These are phyloP conservation scores for Pocillopora grandis DNA, from an alignment of 92 coral and sea anemone species.

Conservation along the genomic window DNA sequence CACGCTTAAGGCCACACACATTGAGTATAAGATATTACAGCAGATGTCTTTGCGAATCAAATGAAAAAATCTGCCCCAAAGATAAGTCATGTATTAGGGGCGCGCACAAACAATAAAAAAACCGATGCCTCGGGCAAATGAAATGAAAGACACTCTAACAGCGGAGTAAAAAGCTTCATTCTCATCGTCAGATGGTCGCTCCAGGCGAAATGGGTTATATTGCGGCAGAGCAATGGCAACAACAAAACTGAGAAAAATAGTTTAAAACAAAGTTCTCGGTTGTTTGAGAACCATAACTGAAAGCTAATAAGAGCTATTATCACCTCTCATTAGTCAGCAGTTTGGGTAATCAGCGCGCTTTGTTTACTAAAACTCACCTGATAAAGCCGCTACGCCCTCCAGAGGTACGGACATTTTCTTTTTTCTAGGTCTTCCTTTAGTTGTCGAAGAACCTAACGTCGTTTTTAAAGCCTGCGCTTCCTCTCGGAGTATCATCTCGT, in stretches of 20 bases:
- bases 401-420: slow-evolving; percentile 58
- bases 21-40: background rate
- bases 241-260: background rate
- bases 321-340: slow-evolving; percentile 9
- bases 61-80: background rate
- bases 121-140: too few relatives aligned
- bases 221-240: background rate
- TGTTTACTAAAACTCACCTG: slow-evolving; percentile 58
- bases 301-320: slow-evolving; percentile 9
- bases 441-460: slow-evolving; percentile 36
- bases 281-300: background rate
- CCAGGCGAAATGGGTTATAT: background rate
- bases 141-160: too few relatives aligned
- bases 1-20: background rate
- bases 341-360: slow-evolving; percentile 18
- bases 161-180: too few relatives aligned
- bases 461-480: slow-evolving; percentile 69
- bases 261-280: slow-evolving; percentile 8
- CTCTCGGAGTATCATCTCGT: slow-evolving; percentile 76
- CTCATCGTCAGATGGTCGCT: background rate
- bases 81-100: too few relatives aligned
- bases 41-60: background rate
- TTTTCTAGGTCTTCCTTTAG: slow-evolving; percentile 90
- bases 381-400: slow-evolving; percentile 64
- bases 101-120: too few relatives aligned